phyloP scores from a whole-genome alignment of 2,797 vertebrate genomes.

The Sebastiscus albofasciatus region DNA sequence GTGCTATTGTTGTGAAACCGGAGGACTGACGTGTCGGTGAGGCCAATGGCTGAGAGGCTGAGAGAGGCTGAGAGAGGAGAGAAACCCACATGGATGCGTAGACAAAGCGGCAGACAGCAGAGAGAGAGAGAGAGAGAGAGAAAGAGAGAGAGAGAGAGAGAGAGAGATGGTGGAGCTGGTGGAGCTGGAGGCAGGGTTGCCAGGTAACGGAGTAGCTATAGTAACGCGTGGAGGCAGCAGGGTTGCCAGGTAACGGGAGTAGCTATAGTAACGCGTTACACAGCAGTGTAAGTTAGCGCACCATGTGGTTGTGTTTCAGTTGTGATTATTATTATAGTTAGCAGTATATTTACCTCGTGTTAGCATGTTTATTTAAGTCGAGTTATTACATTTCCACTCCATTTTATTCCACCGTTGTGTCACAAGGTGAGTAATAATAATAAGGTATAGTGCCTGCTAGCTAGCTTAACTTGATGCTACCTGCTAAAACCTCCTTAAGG shows the following conservation, averaged over 20 bases:
- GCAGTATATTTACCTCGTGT: background rate
- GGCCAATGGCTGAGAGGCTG: constrained; percentile 69
- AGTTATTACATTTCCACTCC: background rate
- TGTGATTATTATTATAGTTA: too few species aligned
- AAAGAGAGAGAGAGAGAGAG: constrained; percentile 19
- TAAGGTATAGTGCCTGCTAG: background rate
- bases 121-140: constrained; percentile 8
- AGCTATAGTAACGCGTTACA: too few species aligned
- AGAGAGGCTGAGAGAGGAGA: constrained; percentile 17
- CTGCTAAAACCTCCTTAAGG: too few species aligned
- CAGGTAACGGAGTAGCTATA: constrained; percentile 13
- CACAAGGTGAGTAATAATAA: too few species aligned
- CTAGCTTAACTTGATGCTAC: background rate
- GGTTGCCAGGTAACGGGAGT: too few species aligned
- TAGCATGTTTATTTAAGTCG: background rate
- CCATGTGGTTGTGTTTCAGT: too few species aligned
- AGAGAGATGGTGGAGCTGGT: constrained; percentile 5
- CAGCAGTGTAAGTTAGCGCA: too few species aligned
- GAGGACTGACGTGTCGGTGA: constrained; percentile 73
- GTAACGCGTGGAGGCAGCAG: constrained; percentile 25
- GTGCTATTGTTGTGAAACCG: constrained; percentile 71
- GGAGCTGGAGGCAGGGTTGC: constrained; percentile 8
- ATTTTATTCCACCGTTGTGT: background rate
- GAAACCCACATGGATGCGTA: constrained; percentile 50
- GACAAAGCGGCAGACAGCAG: constrained; percentile 55